Conservation (phyloP, 2,888 invertebrate species). For the Malacosoma neustria region DNA sequence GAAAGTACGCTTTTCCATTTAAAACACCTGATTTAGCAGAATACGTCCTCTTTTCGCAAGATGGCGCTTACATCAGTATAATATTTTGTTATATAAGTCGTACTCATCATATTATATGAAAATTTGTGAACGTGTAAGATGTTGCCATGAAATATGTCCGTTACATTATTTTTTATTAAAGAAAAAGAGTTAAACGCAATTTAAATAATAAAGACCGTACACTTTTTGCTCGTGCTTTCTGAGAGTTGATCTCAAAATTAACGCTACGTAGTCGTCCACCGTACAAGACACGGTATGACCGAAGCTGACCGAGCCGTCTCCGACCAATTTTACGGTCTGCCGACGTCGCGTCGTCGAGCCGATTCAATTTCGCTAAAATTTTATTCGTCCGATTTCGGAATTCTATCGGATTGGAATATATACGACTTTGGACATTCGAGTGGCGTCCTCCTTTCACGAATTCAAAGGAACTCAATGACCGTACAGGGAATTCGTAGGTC, state of each 20-base stretch:
- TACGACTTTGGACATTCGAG: constrained; percentile 39
- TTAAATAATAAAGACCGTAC: neutral
- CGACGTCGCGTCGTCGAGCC: constrained; percentile 45
- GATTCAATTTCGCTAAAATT: constrained; percentile 72
- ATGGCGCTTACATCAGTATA: too few relatives aligned
- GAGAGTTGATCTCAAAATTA: constrained; percentile 20
- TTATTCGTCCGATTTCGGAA: constrained; percentile 62
- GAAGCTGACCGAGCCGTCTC: constrained; percentile 48
- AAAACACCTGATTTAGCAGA: too few relatives aligned
- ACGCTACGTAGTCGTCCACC: too few relatives aligned
- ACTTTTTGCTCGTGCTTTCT: too few relatives aligned
- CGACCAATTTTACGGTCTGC: constrained; percentile 68
- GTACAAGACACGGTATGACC: constrained; percentile 45
- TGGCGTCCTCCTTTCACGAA: constrained; percentile 29
- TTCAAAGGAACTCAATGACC: constrained; percentile 27
- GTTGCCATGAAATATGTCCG: too few relatives aligned
- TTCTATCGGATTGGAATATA: constrained; percentile 50
- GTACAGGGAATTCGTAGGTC: constrained; percentile 2
- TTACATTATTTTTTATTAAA: too few relatives aligned
- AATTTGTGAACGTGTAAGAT: too few relatives aligned
- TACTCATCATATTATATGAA: too few relatives aligned
- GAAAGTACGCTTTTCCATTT: too few relatives aligned
- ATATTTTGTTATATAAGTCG: too few relatives aligned
- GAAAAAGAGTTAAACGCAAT: too few relatives aligned
- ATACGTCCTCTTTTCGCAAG: too few relatives aligned